Evolutionary conservation across 2,113 vertebrate species (phyloP), one percentile per base, ranked within the genome.

Genomic region (Parotia lawesii): DNA sequence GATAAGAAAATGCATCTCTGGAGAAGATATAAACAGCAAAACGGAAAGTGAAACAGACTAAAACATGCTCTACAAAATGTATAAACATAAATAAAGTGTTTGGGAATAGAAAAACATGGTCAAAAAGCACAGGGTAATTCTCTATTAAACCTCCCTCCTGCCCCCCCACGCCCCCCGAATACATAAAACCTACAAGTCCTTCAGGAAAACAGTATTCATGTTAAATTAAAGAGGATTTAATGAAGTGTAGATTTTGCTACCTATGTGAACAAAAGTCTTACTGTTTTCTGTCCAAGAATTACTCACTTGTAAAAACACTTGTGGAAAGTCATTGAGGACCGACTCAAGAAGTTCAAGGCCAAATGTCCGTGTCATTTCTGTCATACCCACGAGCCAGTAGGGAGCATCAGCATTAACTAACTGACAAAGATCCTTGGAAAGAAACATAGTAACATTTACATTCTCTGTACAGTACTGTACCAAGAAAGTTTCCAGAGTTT

Each of bases 361-460:
- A 97, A 99, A 99, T 0, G 99, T 99, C 60, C 99, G 97, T 0
- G 99, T 99, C 99, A 99, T 99, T 97, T 99, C 99, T 7, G 99
- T 99, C 99, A 99, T 99, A 58, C 99, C 99, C 89, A 99, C 98
- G 8, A 99, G 97, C 99, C 99, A 99, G 96, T 99, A 99, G 79
- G 99, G 99, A 89, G 99, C 99, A 78, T 99, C 99, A 37, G 99
- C 99, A 79, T 99, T 99, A 96, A 99, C 99, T 80, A 99, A 96
- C 93, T 99, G 99, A 96, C 99, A 99, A 84, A 99, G 97, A 92
- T 99, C 99, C 99, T 99, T 95, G 91, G 93, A 87, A 85, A 91
- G 38, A 96, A 91, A 95, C 57, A 87, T 6, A 96, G 13, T 5
- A 89, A 58, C 7, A 58, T 27, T 93, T 62, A 86, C 24, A 24